A percentile compares a stretch with the other conserved stretches of the same genome.
Conservation (phyloP, 2,888 invertebrate species). For the Dexiosoma caninum region DNA sequence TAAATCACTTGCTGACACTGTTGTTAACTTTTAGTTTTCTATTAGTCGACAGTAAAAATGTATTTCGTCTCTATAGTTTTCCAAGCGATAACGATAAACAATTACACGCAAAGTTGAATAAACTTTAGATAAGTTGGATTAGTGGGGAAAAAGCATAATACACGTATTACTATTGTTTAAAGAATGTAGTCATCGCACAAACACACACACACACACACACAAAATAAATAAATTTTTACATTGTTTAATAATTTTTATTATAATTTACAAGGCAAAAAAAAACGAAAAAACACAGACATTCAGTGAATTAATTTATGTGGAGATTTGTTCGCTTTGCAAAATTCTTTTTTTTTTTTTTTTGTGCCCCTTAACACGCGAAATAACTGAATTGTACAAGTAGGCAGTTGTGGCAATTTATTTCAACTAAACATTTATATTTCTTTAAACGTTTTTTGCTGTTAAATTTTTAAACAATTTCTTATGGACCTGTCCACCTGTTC, state of each 20-base stretch:
- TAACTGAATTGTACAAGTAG: neutral
- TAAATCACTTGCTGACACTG: slow-evolving; percentile 13
- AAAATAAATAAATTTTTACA: slow-evolving; percentile 16
- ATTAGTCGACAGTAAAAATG: neutral
- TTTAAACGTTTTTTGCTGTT: neutral
- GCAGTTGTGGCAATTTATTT: slow-evolving; percentile 9
- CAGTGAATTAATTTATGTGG: slow-evolving; percentile 7
- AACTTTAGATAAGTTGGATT: slow-evolving; percentile 34
- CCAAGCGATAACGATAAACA: slow-evolving; percentile 14
- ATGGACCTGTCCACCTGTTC: slow-evolving; percentile 6
- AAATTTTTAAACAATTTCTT: neutral
- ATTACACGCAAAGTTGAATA: slow-evolving; percentile 36
- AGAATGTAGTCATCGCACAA: slow-evolving; percentile 55
- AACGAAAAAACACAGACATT: neutral
- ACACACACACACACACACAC: too few species aligned
- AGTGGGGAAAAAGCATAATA: neutral
- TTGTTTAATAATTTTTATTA: slow-evolving; percentile 27
- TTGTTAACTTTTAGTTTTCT: slow-evolving; percentile 3
- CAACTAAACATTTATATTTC: neutral
- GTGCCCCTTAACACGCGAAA: slow-evolving; percentile 16
- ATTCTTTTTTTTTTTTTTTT: neutral
- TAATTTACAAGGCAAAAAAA: slow-evolving; percentile 9
- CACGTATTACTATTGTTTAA: neutral
- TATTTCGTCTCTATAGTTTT: neutral
- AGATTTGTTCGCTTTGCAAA: slow-evolving; percentile 20